phyloP scores from a whole-genome alignment of 2,113 vertebrate genomes.

The Heptranchias perlo region DNA sequence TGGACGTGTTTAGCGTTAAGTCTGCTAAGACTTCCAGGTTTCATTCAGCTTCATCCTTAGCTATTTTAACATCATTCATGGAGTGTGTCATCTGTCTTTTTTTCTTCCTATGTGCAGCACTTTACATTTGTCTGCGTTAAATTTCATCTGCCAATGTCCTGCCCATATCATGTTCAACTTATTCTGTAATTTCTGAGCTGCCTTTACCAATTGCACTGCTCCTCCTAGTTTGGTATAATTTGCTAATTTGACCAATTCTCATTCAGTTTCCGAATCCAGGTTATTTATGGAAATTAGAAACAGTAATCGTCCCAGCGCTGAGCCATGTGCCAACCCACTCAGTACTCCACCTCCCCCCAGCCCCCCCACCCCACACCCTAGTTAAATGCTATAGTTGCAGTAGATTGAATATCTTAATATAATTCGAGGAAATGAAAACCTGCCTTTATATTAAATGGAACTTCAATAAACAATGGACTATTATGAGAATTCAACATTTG shows the following conservation, averaged over 20 bases:
- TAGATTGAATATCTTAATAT: conserved; percentile 63
- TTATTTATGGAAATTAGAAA: background rate
- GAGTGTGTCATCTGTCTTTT: background rate
- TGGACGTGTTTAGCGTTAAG: background rate
- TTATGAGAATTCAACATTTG: conserved; percentile 63
- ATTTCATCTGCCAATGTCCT: background rate
- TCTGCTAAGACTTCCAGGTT: background rate
- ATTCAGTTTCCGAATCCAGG: background rate
- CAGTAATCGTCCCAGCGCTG: background rate
- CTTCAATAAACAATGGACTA: conserved; percentile 59
- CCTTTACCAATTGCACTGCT: background rate
- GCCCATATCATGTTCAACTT: background rate
- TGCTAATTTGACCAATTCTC: background rate
- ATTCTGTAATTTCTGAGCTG: background rate
- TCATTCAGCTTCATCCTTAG: background rate
- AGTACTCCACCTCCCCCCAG: too few relatives aligned
- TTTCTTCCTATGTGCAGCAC: background rate
- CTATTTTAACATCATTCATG: background rate
- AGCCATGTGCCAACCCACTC: background rate
- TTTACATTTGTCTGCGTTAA: background rate
- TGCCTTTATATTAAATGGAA: conserved; percentile 65
- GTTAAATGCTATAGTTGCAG: conserved; percentile 65
- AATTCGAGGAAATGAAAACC: conserved; percentile 62
- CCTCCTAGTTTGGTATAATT: background rate
- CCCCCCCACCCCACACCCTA: conserved; percentile 31